phyloP scores from a whole-genome alignment of 2,797 vertebrate species.

The Lates japonicus region DNA sequence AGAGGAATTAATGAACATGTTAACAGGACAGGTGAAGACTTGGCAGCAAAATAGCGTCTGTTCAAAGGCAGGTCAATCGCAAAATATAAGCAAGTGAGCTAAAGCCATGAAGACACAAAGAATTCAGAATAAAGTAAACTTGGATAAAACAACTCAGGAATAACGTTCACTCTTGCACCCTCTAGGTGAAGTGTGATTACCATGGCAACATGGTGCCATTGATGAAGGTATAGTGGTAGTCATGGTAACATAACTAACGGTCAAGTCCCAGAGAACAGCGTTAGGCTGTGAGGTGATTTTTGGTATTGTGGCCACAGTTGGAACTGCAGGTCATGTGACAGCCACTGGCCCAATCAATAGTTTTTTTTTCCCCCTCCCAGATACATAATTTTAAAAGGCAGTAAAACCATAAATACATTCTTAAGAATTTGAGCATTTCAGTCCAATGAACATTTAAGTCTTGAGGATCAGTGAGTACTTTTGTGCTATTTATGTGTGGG shows the following conservation, averaged over 20 bases:
- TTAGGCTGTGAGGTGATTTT: background rate
- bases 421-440: background rate
- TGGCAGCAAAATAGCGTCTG: background rate
- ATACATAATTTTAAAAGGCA: background rate
- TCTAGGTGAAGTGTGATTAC: background rate
- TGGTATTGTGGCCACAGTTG: background rate
- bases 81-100: background rate
- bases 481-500: background rate
- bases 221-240: background rate
- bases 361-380: background rate
- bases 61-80: background rate
- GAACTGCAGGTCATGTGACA: conserved; percentile 3
- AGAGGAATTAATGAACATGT: background rate
- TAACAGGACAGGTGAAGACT: background rate
- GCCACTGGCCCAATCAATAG: background rate
- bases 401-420: background rate
- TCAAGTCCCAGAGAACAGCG: background rate
- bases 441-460: background rate
- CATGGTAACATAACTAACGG: background rate
- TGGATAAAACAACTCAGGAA: background rate
- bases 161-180: background rate
- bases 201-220: background rate
- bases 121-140: background rate
- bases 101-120: background rate
- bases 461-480: background rate